Evolutionary conservation across 2,113 vertebrate genomes (phyloP), one percentile per base, ranked within the genome.

Genomic region (Emydocephalus ijimae): DNA sequence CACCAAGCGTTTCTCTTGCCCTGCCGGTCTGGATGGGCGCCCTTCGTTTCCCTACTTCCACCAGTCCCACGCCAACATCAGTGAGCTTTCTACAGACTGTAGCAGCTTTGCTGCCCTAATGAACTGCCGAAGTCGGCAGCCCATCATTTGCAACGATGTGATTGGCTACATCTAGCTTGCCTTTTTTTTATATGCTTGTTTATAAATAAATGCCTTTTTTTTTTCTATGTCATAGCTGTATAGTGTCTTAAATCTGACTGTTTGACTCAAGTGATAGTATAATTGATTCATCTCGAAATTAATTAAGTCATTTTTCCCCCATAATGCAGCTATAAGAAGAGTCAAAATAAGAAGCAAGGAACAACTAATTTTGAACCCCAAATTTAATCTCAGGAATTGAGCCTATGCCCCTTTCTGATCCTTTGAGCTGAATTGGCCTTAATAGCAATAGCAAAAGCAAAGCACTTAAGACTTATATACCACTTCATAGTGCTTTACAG

Each of bases 81-180:
- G 98, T 34, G 98, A 99, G 91, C 93, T 98, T 92, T 98, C 98
- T 92, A 94, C 98, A 1, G 98, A 99, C 95, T 98, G 98, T 94
- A 97, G 98, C 92, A 98, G 97, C 92, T 99, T 99, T 94, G 98
- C 98, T 0, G 98, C 98, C 20, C 98, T 99, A 74, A 98, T 99
- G 98, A 99, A 98, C 97, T 98, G 98, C 48, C 98, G 99, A 93
- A 99, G 99, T 94, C 98, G 99, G 88, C 99, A 99, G 91, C 99
- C 99, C 92, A 98, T 99, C 97, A 99, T 99, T 97, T 99, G 99
- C 97, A 99, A 98, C 29, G 99, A 99, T 90, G 98, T 98, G 91
- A 98, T 99, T 85, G 98, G 98, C 95, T 99, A 99, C 96, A 98
- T 99, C 96, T 99, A 97, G 98, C 86, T 87, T 91, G 69, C 2